These are phyloP conservation scores for Cosmia trapezina DNA, from an alignment of 2,888 invertebrate genomes.

Conservation along the genomic window DNA sequence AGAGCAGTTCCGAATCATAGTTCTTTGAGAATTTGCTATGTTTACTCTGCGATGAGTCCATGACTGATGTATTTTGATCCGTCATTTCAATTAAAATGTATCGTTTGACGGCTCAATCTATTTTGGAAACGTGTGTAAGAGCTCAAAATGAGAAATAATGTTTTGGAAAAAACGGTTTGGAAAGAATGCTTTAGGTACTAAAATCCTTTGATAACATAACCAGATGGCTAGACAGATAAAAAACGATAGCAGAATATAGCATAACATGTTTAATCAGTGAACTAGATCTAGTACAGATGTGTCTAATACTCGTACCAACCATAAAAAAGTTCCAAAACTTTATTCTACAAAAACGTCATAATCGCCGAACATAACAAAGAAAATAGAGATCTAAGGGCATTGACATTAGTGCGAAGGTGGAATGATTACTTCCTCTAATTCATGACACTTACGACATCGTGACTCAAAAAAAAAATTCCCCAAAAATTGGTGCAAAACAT, in stretches of 20 bases:
- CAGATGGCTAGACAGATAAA: slow-evolving; percentile 39
- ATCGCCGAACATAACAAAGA: slow-evolving; percentile 16
- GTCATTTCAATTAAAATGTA: slow-evolving; percentile 31
- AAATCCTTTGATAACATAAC: slow-evolving; percentile 13
- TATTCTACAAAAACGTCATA: neutral
- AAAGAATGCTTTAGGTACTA: neutral
- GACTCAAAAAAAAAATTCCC: neutral
- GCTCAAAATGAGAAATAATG: slow-evolving; percentile 4
- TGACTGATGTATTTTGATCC: slow-evolving; percentile 47
- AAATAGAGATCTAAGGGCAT: slow-evolving; percentile 3
- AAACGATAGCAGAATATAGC: slow-evolving; percentile 14
- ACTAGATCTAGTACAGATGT: slow-evolving; percentile 39
- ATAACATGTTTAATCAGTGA: slow-evolving; percentile 38
- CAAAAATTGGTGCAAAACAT: neutral
- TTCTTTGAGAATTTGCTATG: slow-evolving; percentile 36
- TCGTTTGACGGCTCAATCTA: slow-evolving; percentile 8
- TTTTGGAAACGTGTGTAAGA: slow-evolving; percentile 21
- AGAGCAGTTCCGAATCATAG: slow-evolving; percentile 20
- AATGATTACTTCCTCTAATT: slow-evolving; percentile 2
- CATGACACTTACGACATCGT: neutral
- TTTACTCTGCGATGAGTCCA: slow-evolving; percentile 23
- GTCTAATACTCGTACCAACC: neutral
- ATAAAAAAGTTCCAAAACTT: slow-evolving; percentile 19
- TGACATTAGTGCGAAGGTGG: slow-evolving; percentile 6
- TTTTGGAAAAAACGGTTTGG: neutral